Evolutionary conservation across 2,888 invertebrate genomes (phyloP).

Genomic region (Enoplolaimus lenunculus): DNA sequence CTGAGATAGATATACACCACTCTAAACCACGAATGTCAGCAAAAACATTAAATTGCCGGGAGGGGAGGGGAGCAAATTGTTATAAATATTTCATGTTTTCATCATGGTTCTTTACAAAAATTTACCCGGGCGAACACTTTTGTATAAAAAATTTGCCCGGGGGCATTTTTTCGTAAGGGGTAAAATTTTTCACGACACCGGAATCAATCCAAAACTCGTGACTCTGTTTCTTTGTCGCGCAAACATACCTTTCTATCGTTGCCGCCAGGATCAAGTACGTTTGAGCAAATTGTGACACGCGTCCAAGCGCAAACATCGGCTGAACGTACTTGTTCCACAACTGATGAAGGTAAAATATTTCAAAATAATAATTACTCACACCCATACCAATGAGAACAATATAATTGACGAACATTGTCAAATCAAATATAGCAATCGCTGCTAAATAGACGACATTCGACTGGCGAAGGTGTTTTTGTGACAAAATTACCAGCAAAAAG

Average conservation of each 20-base stretch:
- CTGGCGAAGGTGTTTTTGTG: neutral
- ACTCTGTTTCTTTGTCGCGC: too few relatives aligned
- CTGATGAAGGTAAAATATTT: constrained; percentile 24
- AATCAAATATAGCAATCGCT: constrained; percentile 10
- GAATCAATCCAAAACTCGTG: too few relatives aligned
- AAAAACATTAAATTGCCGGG: too few relatives aligned
- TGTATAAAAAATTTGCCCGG: too few relatives aligned
- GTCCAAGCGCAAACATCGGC: constrained; percentile 28
- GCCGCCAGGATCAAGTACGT: constrained; percentile 32
- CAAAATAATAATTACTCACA: neutral
- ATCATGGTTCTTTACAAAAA: too few relatives aligned
- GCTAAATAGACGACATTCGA: constrained; percentile 6
- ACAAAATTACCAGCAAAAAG: neutral
- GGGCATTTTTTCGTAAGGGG: too few relatives aligned
- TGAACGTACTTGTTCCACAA: constrained; percentile 30
- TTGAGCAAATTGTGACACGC: constrained; percentile 26
- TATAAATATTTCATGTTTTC: too few relatives aligned
- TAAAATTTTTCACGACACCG: too few relatives aligned
- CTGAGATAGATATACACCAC: too few relatives aligned
- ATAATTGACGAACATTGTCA: constrained; percentile 12
- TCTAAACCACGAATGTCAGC: too few relatives aligned
- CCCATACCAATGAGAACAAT: constrained; percentile 14
- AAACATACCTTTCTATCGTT: constrained; percentile 31
- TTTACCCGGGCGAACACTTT: too few relatives aligned
- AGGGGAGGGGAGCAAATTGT: too few relatives aligned